Conservation (phyloP, 2,888 invertebrate genomes). For the Gisinianus flammeolus region DNA sequence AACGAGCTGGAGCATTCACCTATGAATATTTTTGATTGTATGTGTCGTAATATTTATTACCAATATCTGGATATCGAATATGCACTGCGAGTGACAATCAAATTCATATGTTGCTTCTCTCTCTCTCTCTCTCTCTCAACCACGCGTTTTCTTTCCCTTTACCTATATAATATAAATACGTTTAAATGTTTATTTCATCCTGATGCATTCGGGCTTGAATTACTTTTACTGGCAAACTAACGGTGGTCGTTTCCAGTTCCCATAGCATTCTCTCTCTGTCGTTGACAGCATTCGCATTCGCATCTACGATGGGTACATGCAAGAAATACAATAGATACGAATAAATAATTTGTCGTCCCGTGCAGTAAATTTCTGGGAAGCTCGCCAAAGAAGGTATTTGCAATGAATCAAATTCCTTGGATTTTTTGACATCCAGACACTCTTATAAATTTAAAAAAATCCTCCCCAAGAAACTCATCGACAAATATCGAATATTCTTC, state of each 20-base stretch:
- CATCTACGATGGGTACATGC: neutral
- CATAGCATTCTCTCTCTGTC: neutral
- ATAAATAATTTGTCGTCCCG: neutral
- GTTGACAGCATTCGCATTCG: neutral
- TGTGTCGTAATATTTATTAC: neutral
- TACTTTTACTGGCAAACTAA: too few species aligned
- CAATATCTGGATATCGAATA: neutral
- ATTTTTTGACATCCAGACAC: slow-evolving; percentile 32
- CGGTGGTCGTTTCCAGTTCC: too few species aligned
- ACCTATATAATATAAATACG: neutral
- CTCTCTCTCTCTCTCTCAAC: neutral
- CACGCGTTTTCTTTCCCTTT: neutral
- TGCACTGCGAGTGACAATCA: neutral
- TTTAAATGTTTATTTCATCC: neutral
- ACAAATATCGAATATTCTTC: neutral
- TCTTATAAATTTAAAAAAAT: neutral
- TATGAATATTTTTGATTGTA: neutral
- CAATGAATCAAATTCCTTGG: slow-evolving; percentile 40
- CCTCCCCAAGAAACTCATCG: neutral
- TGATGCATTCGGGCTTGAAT: too few species aligned
- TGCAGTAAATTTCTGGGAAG: neutral
- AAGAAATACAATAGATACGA: too few species aligned
- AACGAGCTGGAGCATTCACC: too few species aligned
- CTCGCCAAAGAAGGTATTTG: slow-evolving; percentile 8
- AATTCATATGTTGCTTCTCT: slow-evolving; percentile 9